Percentiles rank a stretch among this genome's conserved stretches.
phyloP scores from a whole-genome alignment of 2,113 vertebrate species.

The Psittacus erithacus region DNA sequence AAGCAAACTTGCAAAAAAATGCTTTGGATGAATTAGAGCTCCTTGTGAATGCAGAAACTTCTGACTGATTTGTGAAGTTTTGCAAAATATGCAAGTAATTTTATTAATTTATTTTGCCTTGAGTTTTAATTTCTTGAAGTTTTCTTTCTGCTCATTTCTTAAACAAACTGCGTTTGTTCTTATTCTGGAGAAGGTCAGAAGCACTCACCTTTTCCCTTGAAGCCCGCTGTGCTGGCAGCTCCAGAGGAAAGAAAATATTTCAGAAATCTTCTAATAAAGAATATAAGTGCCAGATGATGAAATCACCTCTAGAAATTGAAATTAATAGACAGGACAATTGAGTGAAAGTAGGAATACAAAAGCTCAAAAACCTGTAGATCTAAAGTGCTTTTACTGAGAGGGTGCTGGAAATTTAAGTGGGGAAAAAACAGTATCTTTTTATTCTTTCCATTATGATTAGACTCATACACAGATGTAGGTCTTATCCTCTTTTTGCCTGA shows the following conservation, averaged over 20 bases:
- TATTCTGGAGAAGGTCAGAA: not conserved
- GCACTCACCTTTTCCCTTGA: not conserved
- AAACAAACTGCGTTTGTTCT: not conserved
- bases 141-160: not conserved
- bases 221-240: not conserved
- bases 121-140: not conserved
- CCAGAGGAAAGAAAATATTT: not conserved
- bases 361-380: not conserved
- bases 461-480: not conserved
- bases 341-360: not conserved
- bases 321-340: not conserved
- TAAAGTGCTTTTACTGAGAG: not conserved
- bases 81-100: not conserved
- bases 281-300: not conserved
- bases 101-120: not conserved
- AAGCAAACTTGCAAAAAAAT: not conserved
- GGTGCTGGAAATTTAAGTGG: not conserved
- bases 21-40: not conserved
- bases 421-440: accelerated
- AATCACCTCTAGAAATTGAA: not conserved
- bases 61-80: not conserved
- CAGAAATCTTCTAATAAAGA: not conserved
- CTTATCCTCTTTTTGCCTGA: not conserved
- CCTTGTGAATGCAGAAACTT: not conserved
- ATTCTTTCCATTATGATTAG: not conserved